A percentile compares a stretch with the other conserved stretches of the same genome.
These are phyloP conservation scores for Trissolcus basalis DNA, from an alignment of 1,140 invertebrate genomes.

Conservation along the genomic window DNA sequence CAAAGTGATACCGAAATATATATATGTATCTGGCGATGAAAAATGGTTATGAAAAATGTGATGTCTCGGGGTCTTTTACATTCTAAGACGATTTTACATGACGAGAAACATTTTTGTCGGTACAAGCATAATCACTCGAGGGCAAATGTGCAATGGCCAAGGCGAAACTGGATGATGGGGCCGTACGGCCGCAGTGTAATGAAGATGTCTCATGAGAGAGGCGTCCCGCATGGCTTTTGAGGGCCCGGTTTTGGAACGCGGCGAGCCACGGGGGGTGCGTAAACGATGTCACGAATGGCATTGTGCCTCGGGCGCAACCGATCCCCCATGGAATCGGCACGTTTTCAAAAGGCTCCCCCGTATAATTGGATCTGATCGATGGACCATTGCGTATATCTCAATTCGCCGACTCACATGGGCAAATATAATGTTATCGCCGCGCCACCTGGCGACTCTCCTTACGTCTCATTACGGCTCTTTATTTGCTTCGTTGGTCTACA, in stretches of 20 bases:
- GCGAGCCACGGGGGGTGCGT: conserved; percentile 67
- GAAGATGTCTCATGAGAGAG: conserved; percentile 69
- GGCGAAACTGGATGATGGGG: conserved; percentile 54
- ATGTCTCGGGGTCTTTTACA: no score
- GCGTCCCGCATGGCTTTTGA: conserved; percentile 51
- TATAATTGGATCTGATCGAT: conserved; percentile 65
- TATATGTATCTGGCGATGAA: conserved; percentile 10
- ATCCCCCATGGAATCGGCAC: conserved; percentile 64
- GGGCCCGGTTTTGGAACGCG: conserved; percentile 61
- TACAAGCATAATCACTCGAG: neutral
- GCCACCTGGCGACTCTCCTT: conserved; percentile 31
- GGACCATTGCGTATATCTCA: conserved; percentile 43
- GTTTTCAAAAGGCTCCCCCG: conserved; percentile 58
- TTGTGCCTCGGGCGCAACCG: conserved; percentile 62
- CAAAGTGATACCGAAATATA: no score
- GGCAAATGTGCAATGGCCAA: conserved; percentile 56
- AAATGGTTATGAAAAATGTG: conserved; percentile 11
- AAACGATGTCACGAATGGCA: conserved; percentile 70
- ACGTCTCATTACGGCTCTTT: conserved; percentile 20
- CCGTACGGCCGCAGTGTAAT: conserved; percentile 64
- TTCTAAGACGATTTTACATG: conserved; percentile 25
- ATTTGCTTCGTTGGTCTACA: conserved; percentile 8
- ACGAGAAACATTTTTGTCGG: conserved; percentile 12
- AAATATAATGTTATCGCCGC: conserved; percentile 33
- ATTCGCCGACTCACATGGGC: conserved; percentile 49